phyloP scores from a whole-genome alignment of 2,888 invertebrate genomes.

The Neuroscelio doddi region DNA sequence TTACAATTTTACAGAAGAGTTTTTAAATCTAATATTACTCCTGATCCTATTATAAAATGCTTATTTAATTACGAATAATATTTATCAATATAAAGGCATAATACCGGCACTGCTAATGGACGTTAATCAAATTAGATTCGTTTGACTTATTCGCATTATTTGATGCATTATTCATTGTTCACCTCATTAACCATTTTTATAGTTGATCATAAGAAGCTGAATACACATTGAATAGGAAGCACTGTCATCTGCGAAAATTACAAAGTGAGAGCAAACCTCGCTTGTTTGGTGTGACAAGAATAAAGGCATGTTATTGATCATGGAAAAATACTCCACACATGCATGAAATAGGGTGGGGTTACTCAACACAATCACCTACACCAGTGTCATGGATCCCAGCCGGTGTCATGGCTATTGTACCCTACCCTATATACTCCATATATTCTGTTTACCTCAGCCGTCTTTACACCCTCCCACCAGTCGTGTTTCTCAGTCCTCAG shows the following conservation, averaged over 20 bases:
- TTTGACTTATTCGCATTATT: slow-evolving; percentile 5
- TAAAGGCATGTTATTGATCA: slow-evolving; percentile 70
- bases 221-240: slow-evolving; percentile 12
- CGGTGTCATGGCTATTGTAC: slow-evolving; percentile 62
- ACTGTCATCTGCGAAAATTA: slow-evolving; percentile 11
- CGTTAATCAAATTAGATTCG: slow-evolving; percentile 11
- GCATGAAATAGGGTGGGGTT: slow-evolving; percentile 43
- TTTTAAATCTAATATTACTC: no score
- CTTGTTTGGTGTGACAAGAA: slow-evolving; percentile 67
- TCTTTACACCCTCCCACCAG: no score
- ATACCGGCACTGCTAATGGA: slow-evolving; percentile 9
- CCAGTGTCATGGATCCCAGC: slow-evolving; percentile 56
- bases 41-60: no score
- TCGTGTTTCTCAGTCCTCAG: slow-evolving; percentile 42
- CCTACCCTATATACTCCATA: slow-evolving; percentile 7
- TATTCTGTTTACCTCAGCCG: slow-evolving; percentile 40
- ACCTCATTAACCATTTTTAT: slow-evolving; percentile 12
- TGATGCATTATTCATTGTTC: slow-evolving; percentile 7
- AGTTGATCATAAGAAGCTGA: slow-evolving; percentile 8
- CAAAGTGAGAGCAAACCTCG: slow-evolving; percentile 55
- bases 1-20: no score
- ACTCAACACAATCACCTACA: slow-evolving; percentile 45
- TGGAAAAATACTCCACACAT: slow-evolving; percentile 66
- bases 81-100: no score
- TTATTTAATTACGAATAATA: no score